phyloP scores from a whole-genome alignment of 2,113 vertebrate genomes.

The Heterochromis multidens region DNA sequence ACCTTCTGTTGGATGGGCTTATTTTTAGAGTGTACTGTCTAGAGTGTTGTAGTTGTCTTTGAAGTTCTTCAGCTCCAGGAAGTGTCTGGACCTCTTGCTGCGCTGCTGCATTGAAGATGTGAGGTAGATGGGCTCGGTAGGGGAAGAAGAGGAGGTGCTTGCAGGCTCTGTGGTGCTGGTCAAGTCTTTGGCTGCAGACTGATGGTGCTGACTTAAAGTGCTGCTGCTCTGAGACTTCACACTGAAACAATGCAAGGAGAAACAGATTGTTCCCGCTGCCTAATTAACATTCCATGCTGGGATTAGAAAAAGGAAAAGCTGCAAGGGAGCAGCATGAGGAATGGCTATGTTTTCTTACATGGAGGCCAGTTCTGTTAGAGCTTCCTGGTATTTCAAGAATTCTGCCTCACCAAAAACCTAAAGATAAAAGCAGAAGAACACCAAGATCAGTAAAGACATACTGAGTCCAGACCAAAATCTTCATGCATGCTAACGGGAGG shows the following conservation, averaged over 20 bases:
- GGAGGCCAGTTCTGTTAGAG: slow-evolving; percentile 83
- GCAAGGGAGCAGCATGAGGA: neutral
- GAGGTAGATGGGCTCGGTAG: slow-evolving; percentile 92
- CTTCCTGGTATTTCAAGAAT: slow-evolving; percentile 85
- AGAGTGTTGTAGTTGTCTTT: slow-evolving; percentile 98
- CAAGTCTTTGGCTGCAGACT: slow-evolving; percentile 91
- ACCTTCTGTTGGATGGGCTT: neutral
- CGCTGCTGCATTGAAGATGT: slow-evolving; percentile 84
- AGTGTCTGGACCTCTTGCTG: slow-evolving; percentile 92
- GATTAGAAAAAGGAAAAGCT: slow-evolving; percentile 15
- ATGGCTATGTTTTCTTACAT: slow-evolving; percentile 77
- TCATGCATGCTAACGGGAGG: neutral
- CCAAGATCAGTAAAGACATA: neutral
- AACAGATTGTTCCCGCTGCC: neutral
- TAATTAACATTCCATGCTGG: slow-evolving; percentile 40
- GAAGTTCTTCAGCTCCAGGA: slow-evolving; percentile 96
- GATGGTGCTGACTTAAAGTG: slow-evolving; percentile 82
- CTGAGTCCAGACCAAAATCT: neutral
- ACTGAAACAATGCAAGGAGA: slow-evolving; percentile 35
- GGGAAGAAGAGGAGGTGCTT: slow-evolving; percentile 63
- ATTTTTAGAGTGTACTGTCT: slow-evolving; percentile 87
- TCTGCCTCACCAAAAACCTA: slow-evolving; percentile 87
- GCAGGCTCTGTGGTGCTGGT: slow-evolving; percentile 75
- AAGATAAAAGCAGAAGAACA: neutral
- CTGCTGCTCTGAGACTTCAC: slow-evolving; percentile 60